Base-by-base conservation (phyloP, 1,140 invertebrate species). In the Ceratina calcarata region DNA sequence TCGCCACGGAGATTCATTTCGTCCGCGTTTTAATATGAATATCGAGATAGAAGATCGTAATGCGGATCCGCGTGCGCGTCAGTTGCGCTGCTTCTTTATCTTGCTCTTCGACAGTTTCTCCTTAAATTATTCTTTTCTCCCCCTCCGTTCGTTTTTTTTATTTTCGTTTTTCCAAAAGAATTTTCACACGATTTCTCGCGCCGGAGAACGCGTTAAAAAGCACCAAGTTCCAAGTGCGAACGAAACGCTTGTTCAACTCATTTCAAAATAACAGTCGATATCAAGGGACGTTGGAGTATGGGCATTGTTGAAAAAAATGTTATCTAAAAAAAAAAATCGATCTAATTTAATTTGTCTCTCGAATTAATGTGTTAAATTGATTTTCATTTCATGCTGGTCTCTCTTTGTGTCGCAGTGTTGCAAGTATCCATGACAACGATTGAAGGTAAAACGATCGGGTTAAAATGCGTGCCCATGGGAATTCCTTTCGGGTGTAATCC, bases 381-480 rank as follows among this genome's bases (percentile, higher is more conserved):
- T 86, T 83, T 85, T 84, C 83, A 86, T 86, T 86, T 85, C 80
- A 85, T 86, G 75, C 84, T 82, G 83, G 84, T 86, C 84, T 85
- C 84, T 86, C 84, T 86, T 86, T 85, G 84, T 86, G 84, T 86
- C 83, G 76, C 84, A 82, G 84, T 82, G 79, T 80, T 86, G 83
- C 80, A 86, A 85, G 84, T 85, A 85, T 68, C 84, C 83, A 79
- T 82, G 84, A 80, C 84, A 85, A 85, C 83, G 80, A 86, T 86
- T 86, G 85, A 86, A 86, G 84, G 84, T 86, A 86, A 86, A 86
- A 85, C 69, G 83, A 86, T 86, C 83, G 84, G 84, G 66, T 82
- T 71, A 79, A 80, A 84, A 84, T 83, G 20, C 67, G 83, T 70
- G 71, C 80, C 80, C 84, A 85, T 82, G 83, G 84, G 84, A 86